Conservation (phyloP, 2,888 invertebrate species). For the Drosophila sordidapex region DNA sequence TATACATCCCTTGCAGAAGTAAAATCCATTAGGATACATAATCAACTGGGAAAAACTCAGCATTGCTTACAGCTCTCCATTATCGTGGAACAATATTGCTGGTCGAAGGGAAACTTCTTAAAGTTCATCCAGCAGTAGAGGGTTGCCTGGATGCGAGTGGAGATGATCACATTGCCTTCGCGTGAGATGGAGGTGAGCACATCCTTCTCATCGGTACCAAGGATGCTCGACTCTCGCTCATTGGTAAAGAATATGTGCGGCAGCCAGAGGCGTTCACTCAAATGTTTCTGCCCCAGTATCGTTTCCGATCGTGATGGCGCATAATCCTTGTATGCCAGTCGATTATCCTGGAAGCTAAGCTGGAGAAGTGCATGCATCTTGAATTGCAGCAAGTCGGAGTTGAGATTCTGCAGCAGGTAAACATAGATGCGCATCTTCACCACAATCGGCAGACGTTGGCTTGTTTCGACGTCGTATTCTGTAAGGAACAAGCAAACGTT, state of each 20-base stretch:
- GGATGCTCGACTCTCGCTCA: conserved; percentile 79
- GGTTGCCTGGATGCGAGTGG: conserved; percentile 78
- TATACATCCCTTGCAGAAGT: conserved; percentile 78
- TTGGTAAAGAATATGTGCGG: conserved; percentile 82
- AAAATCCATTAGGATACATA: accelerated
- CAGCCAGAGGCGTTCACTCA: conserved; percentile 81
- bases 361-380: conserved; percentile 79
- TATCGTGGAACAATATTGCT: conserved; percentile 78
- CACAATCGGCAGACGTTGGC: conserved; percentile 71
- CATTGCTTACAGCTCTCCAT: conserved; percentile 79
- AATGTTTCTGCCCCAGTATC: conserved; percentile 81
- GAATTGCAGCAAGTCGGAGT: conserved; percentile 81
- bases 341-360: conserved; percentile 75
- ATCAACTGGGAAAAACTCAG: accelerated
- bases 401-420: conserved; percentile 81
- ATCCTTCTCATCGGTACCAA: conserved; percentile 82
- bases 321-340: conserved; percentile 72
- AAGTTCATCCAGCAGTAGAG: conserved; percentile 83
- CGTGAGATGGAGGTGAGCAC: conserved; percentile 80
- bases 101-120: conserved; percentile 82
- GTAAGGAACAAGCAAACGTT: not conserved
- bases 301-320: conserved; percentile 72
- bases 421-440: conserved; percentile 81
- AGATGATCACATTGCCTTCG: conserved; percentile 79
- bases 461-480: conserved; percentile 50